These are phyloP conservation scores for Agrilus planipennis DNA, from an alignment of 1,140 invertebrate species.

Conservation along the genomic window DNA sequence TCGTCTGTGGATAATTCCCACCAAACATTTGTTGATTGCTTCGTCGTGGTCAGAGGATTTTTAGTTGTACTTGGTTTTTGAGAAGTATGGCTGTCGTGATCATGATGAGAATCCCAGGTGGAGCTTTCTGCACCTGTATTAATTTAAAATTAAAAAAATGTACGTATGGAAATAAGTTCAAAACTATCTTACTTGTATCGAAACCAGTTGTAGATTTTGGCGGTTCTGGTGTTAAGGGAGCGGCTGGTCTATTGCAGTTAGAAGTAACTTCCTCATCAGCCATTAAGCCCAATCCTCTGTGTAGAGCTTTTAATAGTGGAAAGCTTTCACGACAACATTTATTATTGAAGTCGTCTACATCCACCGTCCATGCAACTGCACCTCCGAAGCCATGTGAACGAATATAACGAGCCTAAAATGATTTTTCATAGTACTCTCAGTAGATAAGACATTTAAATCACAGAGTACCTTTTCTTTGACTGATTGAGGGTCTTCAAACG, in stretches of 20 bases:
- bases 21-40: constrained; percentile 35
- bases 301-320: constrained; percentile 61
- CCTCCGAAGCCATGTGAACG: constrained; percentile 59
- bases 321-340: constrained; percentile 64
- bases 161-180: no score
- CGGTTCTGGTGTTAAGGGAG: constrained; percentile 55
- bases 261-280: constrained; percentile 40
- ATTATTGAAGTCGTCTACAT: constrained; percentile 82
- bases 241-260: constrained; percentile 50
- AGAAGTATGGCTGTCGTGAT: constrained; percentile 10
- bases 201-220: constrained; percentile 53
- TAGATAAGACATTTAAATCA: background rate
- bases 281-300: constrained; percentile 56
- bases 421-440: background rate
- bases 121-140: constrained; percentile 22
- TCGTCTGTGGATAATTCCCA: constrained; percentile 37
- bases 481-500: constrained; percentile 73
- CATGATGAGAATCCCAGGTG: constrained; percentile 4
- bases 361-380: constrained; percentile 80
- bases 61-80: constrained; percentile 31
- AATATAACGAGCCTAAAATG: constrained; percentile 55
- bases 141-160: no score
- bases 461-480: constrained; percentile 55
- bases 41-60: constrained; percentile 21
- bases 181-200: no score